Percentiles rank a stretch among this genome's conserved stretches.
Evolutionary conservation across 2,797 vertebrate genomes (phyloP).

Genomic region (Microchirus variegatus): DNA sequence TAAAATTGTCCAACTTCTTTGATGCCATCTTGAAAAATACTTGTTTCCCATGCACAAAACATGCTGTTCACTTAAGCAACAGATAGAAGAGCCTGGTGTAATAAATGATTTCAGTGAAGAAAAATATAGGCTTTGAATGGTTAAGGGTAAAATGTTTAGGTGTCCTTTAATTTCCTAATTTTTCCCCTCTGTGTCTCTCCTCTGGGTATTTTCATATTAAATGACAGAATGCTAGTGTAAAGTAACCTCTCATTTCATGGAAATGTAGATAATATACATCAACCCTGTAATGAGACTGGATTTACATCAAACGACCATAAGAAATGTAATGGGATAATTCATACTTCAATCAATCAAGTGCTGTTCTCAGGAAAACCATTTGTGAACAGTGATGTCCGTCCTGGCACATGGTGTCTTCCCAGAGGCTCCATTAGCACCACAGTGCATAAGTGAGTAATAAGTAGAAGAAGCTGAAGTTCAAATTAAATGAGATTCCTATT

Average conservation of each 20-base stretch:
- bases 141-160: slow-evolving; percentile 11
- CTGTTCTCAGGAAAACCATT: slow-evolving; percentile 30
- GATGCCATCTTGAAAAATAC: background rate
- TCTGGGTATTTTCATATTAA: slow-evolving; percentile 29
- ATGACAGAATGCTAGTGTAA: slow-evolving; percentile 16
- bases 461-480: background rate
- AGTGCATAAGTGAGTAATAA: background rate
- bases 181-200: slow-evolving; percentile 16
- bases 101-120: background rate
- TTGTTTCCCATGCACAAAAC: background rate
- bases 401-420: slow-evolving; percentile 7
- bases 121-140: slow-evolving; percentile 1
- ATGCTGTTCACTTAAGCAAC: background rate
- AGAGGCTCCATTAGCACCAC: slow-evolving; percentile 15
- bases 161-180: slow-evolving; percentile 7
- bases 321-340: slow-evolving; percentile 40
- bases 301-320: slow-evolving; percentile 37
- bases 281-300: slow-evolving; percentile 23
- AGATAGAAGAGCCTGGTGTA: background rate
- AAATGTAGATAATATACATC: slow-evolving; percentile 34
- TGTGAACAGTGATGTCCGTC: slow-evolving; percentile 23
- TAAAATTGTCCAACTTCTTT: too few relatives aligned
- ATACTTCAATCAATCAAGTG: slow-evolving; percentile 37
- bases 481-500: slow-evolving; percentile 22
- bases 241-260: slow-evolving; percentile 22